Evolutionary conservation across 2,797 vertebrate genomes (phyloP), one percentile per base, ranked within the genome.

Genomic region (Psittacula derbiana): DNA sequence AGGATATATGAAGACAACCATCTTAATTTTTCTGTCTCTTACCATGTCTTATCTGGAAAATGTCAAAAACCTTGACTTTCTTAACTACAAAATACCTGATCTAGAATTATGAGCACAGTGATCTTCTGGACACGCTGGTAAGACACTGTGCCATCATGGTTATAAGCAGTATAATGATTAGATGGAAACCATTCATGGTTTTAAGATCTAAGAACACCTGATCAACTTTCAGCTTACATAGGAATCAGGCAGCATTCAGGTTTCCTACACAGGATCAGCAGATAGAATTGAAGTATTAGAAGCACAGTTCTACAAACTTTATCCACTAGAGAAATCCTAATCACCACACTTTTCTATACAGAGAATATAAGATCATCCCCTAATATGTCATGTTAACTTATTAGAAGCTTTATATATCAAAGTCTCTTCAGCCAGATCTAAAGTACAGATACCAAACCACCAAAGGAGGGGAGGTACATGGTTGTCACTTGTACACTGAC

Each of bases 1-100:
- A 80, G 40, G 31, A 69, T 93, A 71, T 64, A 85, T 73, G 75
- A 95, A 92, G 64, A 84, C 75, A 40, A 67, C 38, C 33, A 57
- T 50, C 36, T 62, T 95, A 75, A 55, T 93, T 96, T 96, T 92
- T 92, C 93, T 70, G 23, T 86, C 52, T 94, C 69, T 95, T 93
- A 69, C 73, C 28, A 27, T 64, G 11, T 61, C 38, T 93, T 79
- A 94, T 52, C 50, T 90, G 82, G 55, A 95, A 91, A 78, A 50
- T 57, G 64, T 80, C 5, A 12, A 93, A 97, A 96, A 72, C 41
- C 49, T 96, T 67, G 21, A 18, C 55, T 24, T 33, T 57, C 14
- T 57, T 52, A 78, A 80, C 23, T 41, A n/a, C 3, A 20, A 41
- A 76, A 57, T 15, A 41, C 4, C 47, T 73, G 8, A 44, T 44